Percentiles rank a stretch among this genome's conserved stretches.
Conservation (phyloP, 2,797 vertebrate genomes). For the Siniperca undulata region DNA sequence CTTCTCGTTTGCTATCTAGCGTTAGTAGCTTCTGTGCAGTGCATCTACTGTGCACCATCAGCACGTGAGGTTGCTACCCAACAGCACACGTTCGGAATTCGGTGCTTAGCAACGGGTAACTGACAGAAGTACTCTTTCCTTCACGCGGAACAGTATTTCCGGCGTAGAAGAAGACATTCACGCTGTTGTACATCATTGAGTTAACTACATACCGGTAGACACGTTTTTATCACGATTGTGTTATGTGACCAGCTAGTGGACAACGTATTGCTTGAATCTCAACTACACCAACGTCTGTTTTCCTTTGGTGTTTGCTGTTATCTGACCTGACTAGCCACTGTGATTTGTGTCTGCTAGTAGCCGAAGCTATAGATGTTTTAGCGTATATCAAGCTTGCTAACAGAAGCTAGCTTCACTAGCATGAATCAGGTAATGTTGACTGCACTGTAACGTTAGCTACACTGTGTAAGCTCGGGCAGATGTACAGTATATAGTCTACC, state of each 20-base stretch:
- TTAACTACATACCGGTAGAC: background rate
- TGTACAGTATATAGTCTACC: background rate
- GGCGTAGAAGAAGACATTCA: conserved; percentile 58
- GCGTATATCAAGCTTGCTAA: conserved; percentile 35
- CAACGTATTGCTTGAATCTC: background rate
- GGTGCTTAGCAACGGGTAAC: conserved; percentile 15
- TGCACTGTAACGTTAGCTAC: too few relatives aligned
- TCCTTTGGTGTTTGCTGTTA: background rate
- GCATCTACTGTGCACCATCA: too few relatives aligned
- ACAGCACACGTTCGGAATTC: background rate
- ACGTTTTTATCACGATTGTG: background rate
- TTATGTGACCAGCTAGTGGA: background rate
- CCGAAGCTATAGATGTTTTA: background rate
- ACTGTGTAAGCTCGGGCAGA: background rate
- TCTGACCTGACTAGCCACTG: fast-evolving
- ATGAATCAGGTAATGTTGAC: conserved; percentile 17
- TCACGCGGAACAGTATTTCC: conserved; percentile 26
- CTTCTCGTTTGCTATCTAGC: background rate
- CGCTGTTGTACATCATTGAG: background rate
- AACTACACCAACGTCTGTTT: background rate
- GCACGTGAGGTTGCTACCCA: background rate
- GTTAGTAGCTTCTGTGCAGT: background rate
- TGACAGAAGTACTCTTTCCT: conserved; percentile 8
- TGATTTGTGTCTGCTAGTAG: background rate
- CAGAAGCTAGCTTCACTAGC: conserved; percentile 32